Evolutionary conservation across 2,113 vertebrate genomes (phyloP).

Genomic region (Leptobrachium ailaonicum): DNA sequence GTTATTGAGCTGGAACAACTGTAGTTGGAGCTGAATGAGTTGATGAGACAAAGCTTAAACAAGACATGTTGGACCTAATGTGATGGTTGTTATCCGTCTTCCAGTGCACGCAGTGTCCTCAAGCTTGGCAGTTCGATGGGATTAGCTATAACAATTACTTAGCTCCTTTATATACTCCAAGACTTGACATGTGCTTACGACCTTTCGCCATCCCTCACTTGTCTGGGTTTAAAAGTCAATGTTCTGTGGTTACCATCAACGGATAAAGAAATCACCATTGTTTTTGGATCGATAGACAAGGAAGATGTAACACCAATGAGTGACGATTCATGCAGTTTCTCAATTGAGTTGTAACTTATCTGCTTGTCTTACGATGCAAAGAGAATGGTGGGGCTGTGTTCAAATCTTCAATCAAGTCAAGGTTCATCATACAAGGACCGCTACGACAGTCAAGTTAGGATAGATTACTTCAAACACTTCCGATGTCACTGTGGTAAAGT

Average conservation of each 20-base stretch:
- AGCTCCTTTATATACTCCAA: constrained; percentile 14
- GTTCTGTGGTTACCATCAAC: background rate
- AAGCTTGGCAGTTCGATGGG: constrained; percentile 29
- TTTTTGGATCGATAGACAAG: background rate
- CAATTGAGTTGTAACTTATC: background rate
- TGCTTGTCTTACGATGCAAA: background rate
- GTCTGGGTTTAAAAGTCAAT: background rate
- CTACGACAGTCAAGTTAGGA: too few relatives aligned
- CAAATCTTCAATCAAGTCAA: too few relatives aligned
- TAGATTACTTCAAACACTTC: too few relatives aligned
- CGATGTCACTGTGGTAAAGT: too few relatives aligned
- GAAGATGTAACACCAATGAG: background rate
- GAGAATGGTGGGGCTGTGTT: too few relatives aligned
- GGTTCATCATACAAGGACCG: too few relatives aligned
- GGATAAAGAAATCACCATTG: background rate
- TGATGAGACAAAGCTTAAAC: constrained; percentile 18
- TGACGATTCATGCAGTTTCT: background rate
- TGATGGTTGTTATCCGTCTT: constrained; percentile 25
- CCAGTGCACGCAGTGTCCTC: constrained; percentile 25
- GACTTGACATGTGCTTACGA: constrained; percentile 28
- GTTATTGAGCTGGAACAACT: constrained; percentile 8
- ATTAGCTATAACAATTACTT: constrained; percentile 37
- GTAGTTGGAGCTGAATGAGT: background rate
- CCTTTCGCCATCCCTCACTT: background rate
- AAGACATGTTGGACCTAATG: constrained; percentile 25